These are phyloP conservation scores for Proctacanthus coquilletti DNA, from an alignment of 1,140 invertebrate species.

Conservation along the genomic window DNA sequence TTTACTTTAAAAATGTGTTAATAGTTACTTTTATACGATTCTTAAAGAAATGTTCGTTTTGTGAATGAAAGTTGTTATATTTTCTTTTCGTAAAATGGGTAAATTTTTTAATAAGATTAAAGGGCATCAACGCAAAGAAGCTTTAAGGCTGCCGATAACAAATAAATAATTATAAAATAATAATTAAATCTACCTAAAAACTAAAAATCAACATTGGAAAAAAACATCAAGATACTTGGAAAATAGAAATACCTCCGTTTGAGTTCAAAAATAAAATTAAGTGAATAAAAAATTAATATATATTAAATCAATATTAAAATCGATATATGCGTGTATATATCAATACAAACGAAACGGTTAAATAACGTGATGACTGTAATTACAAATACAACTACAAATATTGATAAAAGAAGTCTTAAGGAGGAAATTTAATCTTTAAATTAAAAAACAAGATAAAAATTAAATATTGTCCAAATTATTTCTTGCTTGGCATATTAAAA, in stretches of 20 bases:
- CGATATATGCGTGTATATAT: no score
- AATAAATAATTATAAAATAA: slow-evolving; percentile 13
- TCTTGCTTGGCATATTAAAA: no score
- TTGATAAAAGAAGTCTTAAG: no score
- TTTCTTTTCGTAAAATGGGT: slow-evolving; percentile 4
- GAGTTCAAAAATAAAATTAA: slow-evolving; percentile 23
- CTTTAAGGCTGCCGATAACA: slow-evolving; percentile 8
- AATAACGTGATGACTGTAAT: no score
- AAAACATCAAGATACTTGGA: slow-evolving; percentile 14
- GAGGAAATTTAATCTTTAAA: no score
- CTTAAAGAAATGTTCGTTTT: neutral
- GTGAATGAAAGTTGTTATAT: neutral
- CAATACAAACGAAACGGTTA: no score
- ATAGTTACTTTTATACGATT: no score
- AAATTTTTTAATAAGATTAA: slow-evolving; percentile 2
- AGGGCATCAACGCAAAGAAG: slow-evolving; percentile 10
- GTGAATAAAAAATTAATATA: slow-evolving; percentile 5
- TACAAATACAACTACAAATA: no score
- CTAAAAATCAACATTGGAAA: slow-evolving; percentile 5
- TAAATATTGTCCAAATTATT: no score
- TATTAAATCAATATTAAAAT: no score
- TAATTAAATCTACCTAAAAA: slow-evolving; percentile 8
- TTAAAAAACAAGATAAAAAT: no score
- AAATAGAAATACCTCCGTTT: slow-evolving; percentile 32
- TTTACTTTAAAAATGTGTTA: no score